Base-by-base conservation (phyloP, 2,797 vertebrate species). In the Galagoides demidoff region DNA sequence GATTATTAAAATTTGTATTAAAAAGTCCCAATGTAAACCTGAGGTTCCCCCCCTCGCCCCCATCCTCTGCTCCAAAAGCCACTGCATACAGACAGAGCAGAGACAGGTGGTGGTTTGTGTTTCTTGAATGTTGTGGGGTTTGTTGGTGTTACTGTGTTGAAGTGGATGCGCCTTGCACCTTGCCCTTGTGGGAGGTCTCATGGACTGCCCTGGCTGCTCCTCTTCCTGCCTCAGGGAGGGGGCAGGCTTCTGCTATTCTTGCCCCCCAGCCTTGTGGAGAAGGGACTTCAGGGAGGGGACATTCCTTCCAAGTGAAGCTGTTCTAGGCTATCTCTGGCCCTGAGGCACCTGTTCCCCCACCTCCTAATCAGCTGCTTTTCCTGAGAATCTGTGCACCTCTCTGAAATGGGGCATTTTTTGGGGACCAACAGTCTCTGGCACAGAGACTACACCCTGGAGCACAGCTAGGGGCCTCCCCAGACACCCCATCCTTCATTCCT, bases 1-100 rank as follows among this genome's bases (percentile, higher is more conserved):
- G 98, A 97, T 97, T 95, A 98, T 98, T 98, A 98, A 98, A 98
- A 96, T 70, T 92, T 98, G 97, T 97, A 96, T 98, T 97, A 96
- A 97, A 98, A 98, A 97, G 98, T 98, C 98, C 98, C 97, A 93
- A 86, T 97, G 97, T 97, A 95, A 98, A 90, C 81, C 79, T 43
- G 74, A 76, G 82, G 95, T 92, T 95, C 96, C 85, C 95, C 25
- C 10, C 11, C 5, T 14, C 12, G 49, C 14, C 49, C 49, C 14
- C 49, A 52, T 14, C 43, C 7, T 8, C 43, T 1, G 88, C 96
- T 95, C 96, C 0, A 12, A 89, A 95, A 97, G 96, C 96, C 96
- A 76, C 95, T 94, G 92, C 95, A 93, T 82, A 87, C 92, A 9
- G 94, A 97, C 31, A 1, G 49, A 3, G 95, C 95, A 96, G 95